Base-by-base conservation (phyloP, 2,888 invertebrate species). In the Venustoraphidia nigricollis region DNA sequence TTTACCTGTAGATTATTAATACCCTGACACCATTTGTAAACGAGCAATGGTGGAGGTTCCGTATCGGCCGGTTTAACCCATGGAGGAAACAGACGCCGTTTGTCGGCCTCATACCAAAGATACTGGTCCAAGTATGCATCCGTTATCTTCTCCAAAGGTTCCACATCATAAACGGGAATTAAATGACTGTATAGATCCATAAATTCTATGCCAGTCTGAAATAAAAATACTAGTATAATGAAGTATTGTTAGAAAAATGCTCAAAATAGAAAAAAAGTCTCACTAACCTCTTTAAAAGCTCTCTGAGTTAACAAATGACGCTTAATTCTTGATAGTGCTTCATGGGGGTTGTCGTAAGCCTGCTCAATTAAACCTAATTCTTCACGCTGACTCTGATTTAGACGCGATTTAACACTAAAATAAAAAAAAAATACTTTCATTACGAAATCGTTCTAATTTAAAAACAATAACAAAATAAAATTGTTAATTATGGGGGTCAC, bases 21-120 rank as follows among this genome's bases (percentile, higher is more conserved):
- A 84, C 93, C 95, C 75, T 98, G 97, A 65, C 97, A 98, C 97
- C 97, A 98, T 65, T 97, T 98, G 69, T 98, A 98, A 4, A 92
- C 89, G 11, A 90, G 69, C 34, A 89, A 65, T 37, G 89, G 89
- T 9, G 89, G 97, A 0, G 98, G 98, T 67, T 98, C 98, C 0
- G 95, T 91, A 62, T 98, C 98, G 1, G 95, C 93, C 0, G 98
- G 98, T 65, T 98, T 99, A 43, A 98, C 93, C 98, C 98, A 98
- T 1, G 95, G 93, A 41, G 98, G 98, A 64, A 99, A 89, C 10
- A 98, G 71, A 9, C 95, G 73, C 10, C 98, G 75, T 62, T 99
- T 99, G 67, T 99, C 98, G 0, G 98, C 97, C 67, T 99, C 98
- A 62, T 93, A 93, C 98, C 98, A 99, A 45, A 99, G 71, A 68